Base-by-base conservation (phyloP, 2,113 vertebrate genomes). In the Eulemur rufifrons region DNA sequence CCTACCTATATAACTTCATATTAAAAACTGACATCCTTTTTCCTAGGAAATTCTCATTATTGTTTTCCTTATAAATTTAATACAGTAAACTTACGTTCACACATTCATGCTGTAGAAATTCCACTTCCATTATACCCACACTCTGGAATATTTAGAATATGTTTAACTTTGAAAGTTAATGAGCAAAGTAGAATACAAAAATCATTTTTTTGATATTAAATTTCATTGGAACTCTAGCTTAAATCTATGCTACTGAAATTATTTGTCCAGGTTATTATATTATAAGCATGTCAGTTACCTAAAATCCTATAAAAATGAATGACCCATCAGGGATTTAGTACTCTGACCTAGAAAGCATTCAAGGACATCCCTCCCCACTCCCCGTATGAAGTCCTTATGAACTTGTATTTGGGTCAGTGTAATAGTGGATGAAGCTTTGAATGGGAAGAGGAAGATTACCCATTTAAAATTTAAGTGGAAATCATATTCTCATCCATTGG, bases 81-180 rank as follows among this genome's bases (percentile, higher is more conserved):
- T 73, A 54, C 25, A 18, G 73, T 47, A 32, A 27, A 45, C 4
- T 73, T 89, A 77, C 71, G 2, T 54, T 91, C 7, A 95, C 8
- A 59, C 12, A 64, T 10, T 52, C 11, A 45, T 15, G 52, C 15
- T 64, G 8, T 45, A 90, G 63, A 80, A 94, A 82, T 89, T 18
- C 59, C 21, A 94, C 71, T 54, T 94, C 37, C 21, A 50, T 15
- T 71, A 5, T 54, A n/a, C 25, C 18, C 76, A 12, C 0, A 20
- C 29, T 77, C 20, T 69, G 27, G 12, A 93, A 39, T 93, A 82
- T 68, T 93, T 64, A 91, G 25, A 61, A 52, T 64, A 94, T 84
- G 56, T n/a, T 82, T 95, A 93, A 86, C 42, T 94, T 92, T 63
- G 39, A 95, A 91, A 74, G 77, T 18, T 71, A 96, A 80, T 23